Evolutionary conservation across 1,140 invertebrate genomes (phyloP).

Genomic region (Magallana ariakensis): DNA sequence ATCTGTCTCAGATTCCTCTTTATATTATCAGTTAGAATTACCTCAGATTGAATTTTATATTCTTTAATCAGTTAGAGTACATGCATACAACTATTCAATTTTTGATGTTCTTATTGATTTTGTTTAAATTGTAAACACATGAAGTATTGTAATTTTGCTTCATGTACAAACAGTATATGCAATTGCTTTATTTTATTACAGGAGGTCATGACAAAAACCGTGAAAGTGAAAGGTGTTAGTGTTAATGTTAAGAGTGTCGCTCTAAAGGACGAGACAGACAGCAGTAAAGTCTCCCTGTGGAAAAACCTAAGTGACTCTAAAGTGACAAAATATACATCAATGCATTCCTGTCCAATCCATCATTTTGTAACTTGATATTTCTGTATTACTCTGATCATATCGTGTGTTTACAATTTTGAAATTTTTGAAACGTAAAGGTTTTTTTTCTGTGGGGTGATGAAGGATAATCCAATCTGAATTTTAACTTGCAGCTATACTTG

Average conservation of each 20-base stretch:
- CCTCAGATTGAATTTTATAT: background rate
- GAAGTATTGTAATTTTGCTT: background rate
- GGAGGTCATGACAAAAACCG: background rate
- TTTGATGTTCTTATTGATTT: background rate
- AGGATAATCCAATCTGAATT: too few relatives aligned
- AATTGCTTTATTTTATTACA: background rate
- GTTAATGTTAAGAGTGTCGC: background rate
- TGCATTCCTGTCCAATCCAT: too few relatives aligned
- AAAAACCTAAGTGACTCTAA: background rate
- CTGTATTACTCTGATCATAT: too few relatives aligned
- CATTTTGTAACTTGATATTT: too few relatives aligned
- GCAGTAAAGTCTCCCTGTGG: background rate
- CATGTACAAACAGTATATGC: background rate
- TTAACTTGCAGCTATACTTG: too few relatives aligned
- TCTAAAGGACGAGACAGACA: background rate
- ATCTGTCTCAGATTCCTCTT: too few relatives aligned
- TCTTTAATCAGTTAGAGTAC: background rate
- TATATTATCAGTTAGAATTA: too few relatives aligned
- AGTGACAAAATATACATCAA: too few relatives aligned
- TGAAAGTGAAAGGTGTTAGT: background rate
- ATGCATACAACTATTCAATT: background rate
- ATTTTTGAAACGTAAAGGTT: too few relatives aligned
- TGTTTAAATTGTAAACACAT: background rate
- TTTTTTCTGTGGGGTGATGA: too few relatives aligned
- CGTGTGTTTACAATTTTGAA: too few relatives aligned